Evolutionary conservation across 2,113 vertebrate genomes (phyloP).

Genomic region (Triplophysa tibetana): DNA sequence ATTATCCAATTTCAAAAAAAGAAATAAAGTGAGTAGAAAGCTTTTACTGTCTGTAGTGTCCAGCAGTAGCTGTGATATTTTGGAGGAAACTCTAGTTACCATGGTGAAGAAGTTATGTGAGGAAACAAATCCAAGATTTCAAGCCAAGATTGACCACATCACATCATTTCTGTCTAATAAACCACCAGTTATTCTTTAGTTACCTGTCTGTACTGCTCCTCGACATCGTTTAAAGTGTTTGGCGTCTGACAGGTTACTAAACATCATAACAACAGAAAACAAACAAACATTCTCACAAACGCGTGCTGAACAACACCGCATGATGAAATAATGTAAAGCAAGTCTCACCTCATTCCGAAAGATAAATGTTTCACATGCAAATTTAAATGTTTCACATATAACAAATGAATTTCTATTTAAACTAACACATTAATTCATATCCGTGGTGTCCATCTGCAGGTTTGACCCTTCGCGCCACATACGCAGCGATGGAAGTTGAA

Average conservation of each 20-base stretch:
- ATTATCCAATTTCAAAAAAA: no score
- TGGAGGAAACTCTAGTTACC: not conserved
- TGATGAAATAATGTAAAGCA: not conserved
- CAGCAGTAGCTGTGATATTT: not conserved
- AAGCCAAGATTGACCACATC: no score
- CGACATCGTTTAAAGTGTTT: no score
- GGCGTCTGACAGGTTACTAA: no score
- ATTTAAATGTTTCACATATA: not conserved
- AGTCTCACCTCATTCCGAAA: slow-evolving; percentile 29
- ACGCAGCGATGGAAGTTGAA: no score
- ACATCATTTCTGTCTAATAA: not conserved
- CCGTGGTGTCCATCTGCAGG: no score
- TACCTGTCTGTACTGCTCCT: no score
- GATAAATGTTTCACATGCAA: not conserved
- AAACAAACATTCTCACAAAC: not conserved
- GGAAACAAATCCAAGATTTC: not conserved
- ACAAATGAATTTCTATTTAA: not conserved
- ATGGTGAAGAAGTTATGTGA: not conserved
- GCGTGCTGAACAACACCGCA: not conserved
- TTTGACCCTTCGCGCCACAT: no score
- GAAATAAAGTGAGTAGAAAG: no score
- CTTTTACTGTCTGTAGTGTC: no score
- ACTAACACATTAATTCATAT: not conserved
- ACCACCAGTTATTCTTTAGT: no score
- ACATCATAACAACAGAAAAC: no score